A percentile compares a stretch with the other conserved stretches of the same genome.
Evolutionary conservation across 2,888 invertebrate species (phyloP).

Genomic region (Caenorhabditis virilis): DNA sequence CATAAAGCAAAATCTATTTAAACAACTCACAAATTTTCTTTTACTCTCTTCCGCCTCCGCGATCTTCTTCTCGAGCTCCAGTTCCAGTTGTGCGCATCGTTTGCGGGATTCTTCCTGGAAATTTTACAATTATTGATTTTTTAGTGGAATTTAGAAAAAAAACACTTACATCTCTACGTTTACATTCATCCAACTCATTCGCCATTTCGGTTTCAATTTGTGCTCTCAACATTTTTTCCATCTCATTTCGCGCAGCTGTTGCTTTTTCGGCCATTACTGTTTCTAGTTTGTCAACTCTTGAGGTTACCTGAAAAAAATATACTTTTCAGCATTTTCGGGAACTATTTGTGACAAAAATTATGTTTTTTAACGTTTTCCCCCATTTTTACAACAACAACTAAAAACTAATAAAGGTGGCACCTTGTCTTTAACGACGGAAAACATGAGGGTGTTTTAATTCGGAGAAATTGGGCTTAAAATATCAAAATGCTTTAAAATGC

Average conservation of each 20-base stretch:
- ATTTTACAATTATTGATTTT: neutral
- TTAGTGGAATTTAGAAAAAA: neutral
- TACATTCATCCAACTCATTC: conserved; percentile 70
- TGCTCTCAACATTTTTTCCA: conserved; percentile 58
- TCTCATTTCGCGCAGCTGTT: conserved; percentile 45
- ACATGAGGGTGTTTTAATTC: too few relatives aligned
- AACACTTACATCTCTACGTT: conserved; percentile 54
- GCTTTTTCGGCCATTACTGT: conserved; percentile 49
- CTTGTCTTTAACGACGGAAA: too few relatives aligned
- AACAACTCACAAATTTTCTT: conserved; percentile 58
- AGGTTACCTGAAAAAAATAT: conserved; percentile 32
- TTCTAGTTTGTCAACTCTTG: conserved; percentile 48
- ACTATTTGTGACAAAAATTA: too few relatives aligned
- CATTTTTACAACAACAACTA: too few relatives aligned
- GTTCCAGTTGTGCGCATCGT: conserved; percentile 55
- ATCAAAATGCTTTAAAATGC: too few relatives aligned
- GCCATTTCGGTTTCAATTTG: conserved; percentile 64
- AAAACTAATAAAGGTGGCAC: too few relatives aligned
- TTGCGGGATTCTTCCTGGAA: conserved; percentile 59
- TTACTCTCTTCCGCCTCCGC: conserved; percentile 57
- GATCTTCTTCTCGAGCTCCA: conserved; percentile 52
- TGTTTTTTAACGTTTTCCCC: too few relatives aligned
- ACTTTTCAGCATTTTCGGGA: too few relatives aligned
- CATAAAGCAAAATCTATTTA: too few relatives aligned
- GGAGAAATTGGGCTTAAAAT: too few relatives aligned